Base-by-base conservation (phyloP, 2,113 vertebrate species). In the Anas platyrhynchos region DNA sequence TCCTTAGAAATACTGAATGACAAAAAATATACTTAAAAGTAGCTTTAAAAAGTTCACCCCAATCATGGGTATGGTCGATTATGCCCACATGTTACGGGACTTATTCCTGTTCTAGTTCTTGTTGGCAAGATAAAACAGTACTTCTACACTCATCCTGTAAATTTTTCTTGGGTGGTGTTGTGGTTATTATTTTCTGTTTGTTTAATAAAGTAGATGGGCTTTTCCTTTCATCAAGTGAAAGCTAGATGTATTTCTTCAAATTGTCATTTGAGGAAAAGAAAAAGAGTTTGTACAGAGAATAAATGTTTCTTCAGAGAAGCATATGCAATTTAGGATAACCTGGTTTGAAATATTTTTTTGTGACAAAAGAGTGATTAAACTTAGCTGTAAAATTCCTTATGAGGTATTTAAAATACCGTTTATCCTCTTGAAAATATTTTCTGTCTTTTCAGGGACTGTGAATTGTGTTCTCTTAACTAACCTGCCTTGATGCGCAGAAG, bases 31-130 rank as follows among this genome's bases (percentile, higher is more conserved):
- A 27, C 22, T 78, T 75, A 8, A 34, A 55, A 66, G 54, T 15
- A 11, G 6, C 2, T 1, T 72, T 50, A 27, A 75, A 26, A 55
- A 36, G 4, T 62, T 91, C 22, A 16, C 9, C 6, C 8, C 7
- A 41, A 0, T 43, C 3, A 2, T 74, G 31, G n/a, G 6, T n/a
- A 29, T 22, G 16, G 68, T 75, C 0, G 2, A 11, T 77, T 77
- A 34, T 67, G 22, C 27, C 50, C 6, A 31, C 21, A 6, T 80
- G 55, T 9, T 87, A 11, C 1, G 5, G n/a, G 73, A 88, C 8
- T 87, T 62, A 22, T 89, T 79, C 14, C 16, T 38, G n/a, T 85
- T 69, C 16, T 83, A 59, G 10, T 66, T 22, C 27, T 86, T 1
- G 0, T 14, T 74, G 41, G 22, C 54, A 86, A 41, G 41, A 41